These are phyloP conservation scores for Dipodomys stephensi DNA, from an alignment of 2,113 vertebrate genomes.

Conservation along the genomic window DNA sequence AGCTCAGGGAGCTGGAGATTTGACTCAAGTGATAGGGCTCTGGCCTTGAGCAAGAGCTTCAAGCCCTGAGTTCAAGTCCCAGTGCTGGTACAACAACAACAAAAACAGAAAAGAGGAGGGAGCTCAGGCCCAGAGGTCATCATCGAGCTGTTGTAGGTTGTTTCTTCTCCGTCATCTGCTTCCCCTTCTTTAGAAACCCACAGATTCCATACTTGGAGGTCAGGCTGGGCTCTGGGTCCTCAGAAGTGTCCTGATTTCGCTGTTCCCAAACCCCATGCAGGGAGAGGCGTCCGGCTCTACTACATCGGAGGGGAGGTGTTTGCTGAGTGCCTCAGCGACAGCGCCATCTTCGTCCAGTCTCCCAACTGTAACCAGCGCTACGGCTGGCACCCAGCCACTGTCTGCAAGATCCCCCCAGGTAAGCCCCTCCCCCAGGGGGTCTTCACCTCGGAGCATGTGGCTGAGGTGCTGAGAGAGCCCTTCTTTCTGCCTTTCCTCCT, in stretches of 20 bases:
- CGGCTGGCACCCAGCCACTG: constrained; percentile 98
- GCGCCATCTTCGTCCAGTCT: constrained; percentile 98
- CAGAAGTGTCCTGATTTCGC: rapidly evolving
- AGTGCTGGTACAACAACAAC: too few relatives aligned
- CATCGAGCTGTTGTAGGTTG: neutral
- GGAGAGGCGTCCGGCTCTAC: constrained; percentile 96
- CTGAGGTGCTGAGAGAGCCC: neutral
- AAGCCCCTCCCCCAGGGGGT: neutral
- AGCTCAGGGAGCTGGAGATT: too few relatives aligned
- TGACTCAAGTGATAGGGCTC: too few relatives aligned
- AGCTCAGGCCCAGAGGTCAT: neutral
- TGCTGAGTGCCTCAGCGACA: constrained; percentile 98
- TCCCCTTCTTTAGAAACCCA: neutral
- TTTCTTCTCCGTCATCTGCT: neutral
- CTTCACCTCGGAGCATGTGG: rapidly evolving
- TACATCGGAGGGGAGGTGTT: constrained; percentile 99
- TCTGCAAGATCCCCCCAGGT: constrained; percentile 99
- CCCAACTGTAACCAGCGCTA: constrained; percentile 99
- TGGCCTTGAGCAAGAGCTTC: too few relatives aligned
- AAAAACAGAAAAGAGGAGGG: too few relatives aligned
- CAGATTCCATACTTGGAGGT: neutral
- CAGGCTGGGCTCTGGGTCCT: neutral
- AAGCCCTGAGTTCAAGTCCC: too few relatives aligned
- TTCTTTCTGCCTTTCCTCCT: neutral
- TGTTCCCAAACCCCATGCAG: constrained; percentile 79